phyloP scores from a whole-genome alignment of 2,888 invertebrate genomes.

The Tenthredo mesomela region DNA sequence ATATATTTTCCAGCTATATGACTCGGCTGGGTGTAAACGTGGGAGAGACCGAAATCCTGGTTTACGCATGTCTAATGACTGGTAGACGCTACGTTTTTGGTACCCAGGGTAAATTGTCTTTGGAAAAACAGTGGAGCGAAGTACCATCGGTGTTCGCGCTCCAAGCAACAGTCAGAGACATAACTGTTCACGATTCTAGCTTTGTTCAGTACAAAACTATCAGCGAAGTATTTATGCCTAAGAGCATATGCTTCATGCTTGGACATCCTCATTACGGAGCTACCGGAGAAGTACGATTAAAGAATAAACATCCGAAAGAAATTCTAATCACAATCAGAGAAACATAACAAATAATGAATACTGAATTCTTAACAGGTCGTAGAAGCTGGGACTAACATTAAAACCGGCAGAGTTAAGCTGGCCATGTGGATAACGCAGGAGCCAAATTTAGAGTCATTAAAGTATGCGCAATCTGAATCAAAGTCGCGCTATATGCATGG shows the following conservation, averaged over 20 bases:
- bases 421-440: constrained; percentile 79
- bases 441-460: constrained; percentile 78
- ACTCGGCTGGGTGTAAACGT: constrained; percentile 89
- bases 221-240: constrained; percentile 85
- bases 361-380: constrained; percentile 78
- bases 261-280: constrained; percentile 90
- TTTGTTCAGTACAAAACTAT: constrained; percentile 78
- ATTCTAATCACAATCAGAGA: too few species aligned
- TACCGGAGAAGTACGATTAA: constrained; percentile 84
- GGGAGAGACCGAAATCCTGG: constrained; percentile 83
- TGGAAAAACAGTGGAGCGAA: constrained; percentile 87
- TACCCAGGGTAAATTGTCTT: constrained; percentile 82
- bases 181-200: constrained; percentile 77
- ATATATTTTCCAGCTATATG: constrained; percentile 81
- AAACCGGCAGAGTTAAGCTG: constrained; percentile 83
- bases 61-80: constrained; percentile 86
- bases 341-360: background rate
- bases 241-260: constrained; percentile 87
- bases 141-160: constrained; percentile 84
- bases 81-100: constrained; percentile 84
- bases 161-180: constrained; percentile 83
- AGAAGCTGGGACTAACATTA: constrained; percentile 79
- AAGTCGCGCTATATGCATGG: constrained; percentile 80
- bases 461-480: constrained; percentile 69
- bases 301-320: background rate